Evolutionary conservation across 2,797 vertebrate genomes (phyloP).

Genomic region (Onychomys leucogaster): DNA sequence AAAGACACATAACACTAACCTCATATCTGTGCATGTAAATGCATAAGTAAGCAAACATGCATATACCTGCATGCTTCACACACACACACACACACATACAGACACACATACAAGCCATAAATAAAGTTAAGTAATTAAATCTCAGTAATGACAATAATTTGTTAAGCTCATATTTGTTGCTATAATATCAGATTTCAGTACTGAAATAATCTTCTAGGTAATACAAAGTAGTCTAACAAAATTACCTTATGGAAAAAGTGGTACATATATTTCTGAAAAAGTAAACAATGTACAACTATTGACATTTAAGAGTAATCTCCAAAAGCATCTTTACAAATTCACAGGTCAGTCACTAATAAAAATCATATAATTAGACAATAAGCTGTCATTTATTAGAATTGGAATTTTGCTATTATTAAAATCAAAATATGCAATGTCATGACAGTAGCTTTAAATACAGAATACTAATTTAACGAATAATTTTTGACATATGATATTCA

Average conservation of each 20-base stretch:
- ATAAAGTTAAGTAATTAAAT: not conserved
- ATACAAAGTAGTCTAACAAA: not conserved
- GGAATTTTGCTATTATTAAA: slow-evolving; percentile 51
- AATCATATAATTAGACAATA: slow-evolving; percentile 18
- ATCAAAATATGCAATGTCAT: not conserved
- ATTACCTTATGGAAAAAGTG: not conserved
- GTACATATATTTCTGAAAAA: not conserved
- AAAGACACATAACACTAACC: not conserved
- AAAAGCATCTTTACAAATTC: not conserved
- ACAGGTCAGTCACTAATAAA: not conserved
- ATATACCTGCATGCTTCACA: not conserved
- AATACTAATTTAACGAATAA: slow-evolving; percentile 59
- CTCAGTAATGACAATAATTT: not conserved
- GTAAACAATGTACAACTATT: not conserved
- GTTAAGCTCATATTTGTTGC: not conserved
- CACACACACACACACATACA: not conserved
- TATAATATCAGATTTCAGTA: not conserved
- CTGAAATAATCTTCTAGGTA: not conserved
- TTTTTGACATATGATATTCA: slow-evolving; percentile 76
- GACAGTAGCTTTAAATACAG: slow-evolving; percentile 36
- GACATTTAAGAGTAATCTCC: not conserved
- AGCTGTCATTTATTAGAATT: slow-evolving; percentile 8
- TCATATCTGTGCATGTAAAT: not conserved
- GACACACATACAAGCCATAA: not conserved
- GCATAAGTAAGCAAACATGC: not conserved